These are phyloP conservation scores for Pheosia gnoma DNA, from an alignment of 2,888 invertebrate species.

Conservation along the genomic window DNA sequence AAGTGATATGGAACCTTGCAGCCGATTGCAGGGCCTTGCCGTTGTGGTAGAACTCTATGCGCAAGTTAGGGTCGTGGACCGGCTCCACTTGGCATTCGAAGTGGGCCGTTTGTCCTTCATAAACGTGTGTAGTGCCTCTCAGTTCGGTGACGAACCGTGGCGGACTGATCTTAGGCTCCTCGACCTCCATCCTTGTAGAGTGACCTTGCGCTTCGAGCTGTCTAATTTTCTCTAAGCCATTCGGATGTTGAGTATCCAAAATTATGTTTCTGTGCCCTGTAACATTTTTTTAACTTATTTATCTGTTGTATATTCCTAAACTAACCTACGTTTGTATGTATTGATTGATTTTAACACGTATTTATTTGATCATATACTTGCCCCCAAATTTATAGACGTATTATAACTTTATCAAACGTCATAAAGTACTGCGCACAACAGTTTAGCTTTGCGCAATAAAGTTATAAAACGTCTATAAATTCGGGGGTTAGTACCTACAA, in stretches of 20 bases:
- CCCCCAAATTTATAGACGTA: too few relatives aligned
- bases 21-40: slow-evolving; percentile 96
- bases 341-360: too few relatives aligned
- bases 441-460: too few relatives aligned
- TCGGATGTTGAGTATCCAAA: slow-evolving; percentile 95
- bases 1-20: slow-evolving; percentile 96
- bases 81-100: slow-evolving; percentile 98
- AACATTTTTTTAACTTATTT: slow-evolving; percentile 29
- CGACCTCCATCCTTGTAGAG: slow-evolving; percentile 90
- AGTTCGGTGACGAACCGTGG: slow-evolving; percentile 94
- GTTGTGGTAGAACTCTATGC: slow-evolving; percentile 96
- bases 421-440: too few relatives aligned
- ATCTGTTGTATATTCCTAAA: too few relatives aligned
- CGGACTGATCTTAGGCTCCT: slow-evolving; percentile 90
- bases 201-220: slow-evolving; percentile 95
- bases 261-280: slow-evolving; percentile 92
- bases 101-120: slow-evolving; percentile 97
- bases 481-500: too few relatives aligned
- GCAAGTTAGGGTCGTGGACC: slow-evolving; percentile 94
- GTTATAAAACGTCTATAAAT: too few relatives aligned
- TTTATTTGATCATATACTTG: too few relatives aligned
- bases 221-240: slow-evolving; percentile 95
- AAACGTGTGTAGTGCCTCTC: slow-evolving; percentile 93
- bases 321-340: too few relatives aligned
- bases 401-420: too few relatives aligned